Conservation (phyloP, 2,113 vertebrate genomes). For the Epinephelus fuscoguttatus region DNA sequence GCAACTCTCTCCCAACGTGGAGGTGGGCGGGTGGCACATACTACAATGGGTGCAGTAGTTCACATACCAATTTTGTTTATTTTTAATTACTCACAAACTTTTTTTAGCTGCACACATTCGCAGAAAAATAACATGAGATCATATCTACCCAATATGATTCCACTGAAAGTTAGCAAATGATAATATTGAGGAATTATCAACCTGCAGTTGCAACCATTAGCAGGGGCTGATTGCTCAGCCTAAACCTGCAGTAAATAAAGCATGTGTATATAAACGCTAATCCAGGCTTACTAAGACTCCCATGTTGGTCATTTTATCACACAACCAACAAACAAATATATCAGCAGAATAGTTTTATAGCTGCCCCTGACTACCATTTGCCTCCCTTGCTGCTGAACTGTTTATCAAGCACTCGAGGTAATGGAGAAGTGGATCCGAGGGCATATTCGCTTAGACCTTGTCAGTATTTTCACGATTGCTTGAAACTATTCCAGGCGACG, state of each 20-base stretch:
- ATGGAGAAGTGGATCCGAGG: slow-evolving; percentile 34
- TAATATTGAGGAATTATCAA: slow-evolving; percentile 27
- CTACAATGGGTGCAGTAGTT: too few relatives aligned
- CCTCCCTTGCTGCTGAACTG: slow-evolving; percentile 20
- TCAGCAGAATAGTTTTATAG: slow-evolving; percentile 52
- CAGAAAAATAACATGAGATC: slow-evolving; percentile 12
- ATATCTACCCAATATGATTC: background rate
- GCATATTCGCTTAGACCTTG: slow-evolving; percentile 23
- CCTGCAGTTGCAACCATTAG: slow-evolving; percentile 16
- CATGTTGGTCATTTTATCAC: slow-evolving; percentile 49
- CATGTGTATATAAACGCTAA: slow-evolving; percentile 34
- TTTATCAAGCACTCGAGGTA: slow-evolving; percentile 50
- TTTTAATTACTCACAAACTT: background rate
- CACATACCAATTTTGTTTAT: background rate
- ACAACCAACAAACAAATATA: slow-evolving; percentile 52
- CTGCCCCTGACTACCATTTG: slow-evolving; percentile 37
- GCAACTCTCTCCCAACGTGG: too few relatives aligned
- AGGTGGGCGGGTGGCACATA: too few relatives aligned
- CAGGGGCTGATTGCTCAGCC: slow-evolving; percentile 6
- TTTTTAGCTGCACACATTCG: slow-evolving; percentile 5
- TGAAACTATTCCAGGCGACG: slow-evolving; percentile 14
- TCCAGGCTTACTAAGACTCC: slow-evolving; percentile 31
- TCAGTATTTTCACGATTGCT: slow-evolving; percentile 31
- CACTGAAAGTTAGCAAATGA: slow-evolving; percentile 16
- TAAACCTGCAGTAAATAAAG: slow-evolving; percentile 38